These are phyloP conservation scores for Perccottus glenii DNA, from an alignment of 2,113 vertebrate genomes.

Conservation along the genomic window DNA sequence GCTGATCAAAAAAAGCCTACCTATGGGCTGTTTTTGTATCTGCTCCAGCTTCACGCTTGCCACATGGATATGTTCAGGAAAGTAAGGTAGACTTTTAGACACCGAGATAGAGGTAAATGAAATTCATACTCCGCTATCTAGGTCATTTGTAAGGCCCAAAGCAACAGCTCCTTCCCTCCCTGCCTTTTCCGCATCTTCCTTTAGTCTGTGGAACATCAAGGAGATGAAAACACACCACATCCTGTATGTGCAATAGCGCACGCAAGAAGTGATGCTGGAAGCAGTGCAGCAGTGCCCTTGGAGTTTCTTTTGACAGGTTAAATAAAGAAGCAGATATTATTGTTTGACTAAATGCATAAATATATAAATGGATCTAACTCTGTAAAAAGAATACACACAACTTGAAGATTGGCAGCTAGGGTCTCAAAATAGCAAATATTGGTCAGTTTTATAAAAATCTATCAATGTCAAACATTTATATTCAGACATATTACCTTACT, in stretches of 20 bases:
- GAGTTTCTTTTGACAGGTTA: constrained; percentile 56
- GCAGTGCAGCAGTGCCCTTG: constrained; percentile 46
- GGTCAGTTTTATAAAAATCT: too few relatives aligned
- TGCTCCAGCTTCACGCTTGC: constrained; percentile 40
- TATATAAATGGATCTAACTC: constrained; percentile 10
- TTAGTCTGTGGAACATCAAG: constrained; percentile 74
- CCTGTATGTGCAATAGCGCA: constrained; percentile 65
- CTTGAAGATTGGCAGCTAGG: constrained; percentile 1
- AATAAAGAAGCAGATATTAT: constrained; percentile 44
- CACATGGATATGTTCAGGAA: constrained; percentile 55
- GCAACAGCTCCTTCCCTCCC: constrained; percentile 68
- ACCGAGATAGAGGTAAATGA: constrained; percentile 70
- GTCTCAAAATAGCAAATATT: not conserved
- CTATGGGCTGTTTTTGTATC: constrained; percentile 66
- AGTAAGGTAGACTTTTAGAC: constrained; percentile 61
- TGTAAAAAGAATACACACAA: not conserved
- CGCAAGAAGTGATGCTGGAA: constrained; percentile 42
- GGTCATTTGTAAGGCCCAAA: constrained; percentile 77
- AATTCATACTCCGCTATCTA: constrained; percentile 74
- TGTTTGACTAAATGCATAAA: constrained; percentile 29
- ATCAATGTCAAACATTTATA: too few relatives aligned
- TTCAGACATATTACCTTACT: too few relatives aligned
- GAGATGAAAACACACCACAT: constrained; percentile 72
- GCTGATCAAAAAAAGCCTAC: constrained; percentile 49
- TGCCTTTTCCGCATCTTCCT: constrained; percentile 69